Evolutionary conservation across 2,113 vertebrate species (phyloP), one percentile per base, ranked within the genome.

Genomic region (Dipodomys stephensi): DNA sequence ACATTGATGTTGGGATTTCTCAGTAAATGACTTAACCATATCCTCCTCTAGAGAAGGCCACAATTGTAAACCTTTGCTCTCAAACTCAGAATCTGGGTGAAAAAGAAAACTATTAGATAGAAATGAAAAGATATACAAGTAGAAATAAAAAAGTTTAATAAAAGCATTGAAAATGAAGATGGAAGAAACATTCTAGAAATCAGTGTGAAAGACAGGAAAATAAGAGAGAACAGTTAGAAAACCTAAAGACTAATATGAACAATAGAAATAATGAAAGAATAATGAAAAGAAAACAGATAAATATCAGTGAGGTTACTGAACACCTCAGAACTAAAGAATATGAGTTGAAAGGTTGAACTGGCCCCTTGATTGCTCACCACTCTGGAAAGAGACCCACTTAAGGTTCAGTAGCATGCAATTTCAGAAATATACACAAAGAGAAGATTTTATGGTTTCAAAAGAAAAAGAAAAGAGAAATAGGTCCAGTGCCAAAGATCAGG

Each of bases 141-240:
- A 73, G 57, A 68, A 88, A 80, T 95, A 39, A 73, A 93, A 84
- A 84, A 74, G 91, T 9, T 28, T 53, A 88, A 25, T 60, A 32
- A 79, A 83, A 80, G 27, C 46, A 53, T 4, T 93, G 72, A 53
- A 79, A 35, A 35, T 90, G 23, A 95, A 87, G 72, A 57, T 92
- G 46, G n/a, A 73, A 67, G 15, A 71, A 94, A 65, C 69, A 11
- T 79, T 27, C 79, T 69, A 89, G 81, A 62, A 83, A 87, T 69
- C 62, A 83, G 28, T 39, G 11, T 90, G 23, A 68, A 87, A 76
- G 53, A 16, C 53, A 57, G 53, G 53, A 83, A 86, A 67, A 74
- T 32, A 65, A n/a, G 25, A 77, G 53, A 84, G 68, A 77, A 93
- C 74, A 92, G n/a, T 39, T 27, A 77, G 64, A 86, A 85, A 82